phyloP scores from a whole-genome alignment of 2,888 invertebrate species.

The Pseudococcus longispinus region DNA sequence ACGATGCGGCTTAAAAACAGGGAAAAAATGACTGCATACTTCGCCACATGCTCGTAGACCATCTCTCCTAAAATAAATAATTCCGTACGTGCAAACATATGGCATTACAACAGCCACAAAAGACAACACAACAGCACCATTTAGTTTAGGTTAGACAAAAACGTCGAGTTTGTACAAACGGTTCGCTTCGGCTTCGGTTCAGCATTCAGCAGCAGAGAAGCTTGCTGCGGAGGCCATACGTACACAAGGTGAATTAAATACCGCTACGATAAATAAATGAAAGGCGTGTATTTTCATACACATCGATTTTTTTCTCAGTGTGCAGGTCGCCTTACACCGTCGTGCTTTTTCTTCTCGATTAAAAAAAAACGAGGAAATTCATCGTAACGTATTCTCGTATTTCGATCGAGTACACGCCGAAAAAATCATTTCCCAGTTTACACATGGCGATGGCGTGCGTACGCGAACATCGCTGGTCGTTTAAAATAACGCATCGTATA shows the following conservation, averaged over 20 bases:
- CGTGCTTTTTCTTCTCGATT: too few species aligned
- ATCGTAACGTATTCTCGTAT: background rate
- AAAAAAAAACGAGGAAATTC: too few species aligned
- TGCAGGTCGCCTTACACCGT: background rate
- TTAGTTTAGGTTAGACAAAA: background rate
- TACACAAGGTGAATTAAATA: slow-evolving; percentile 4
- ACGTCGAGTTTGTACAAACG: background rate
- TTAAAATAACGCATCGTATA: slow-evolving; percentile 1
- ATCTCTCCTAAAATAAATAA: slow-evolving; percentile 16
- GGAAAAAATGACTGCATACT: background rate
- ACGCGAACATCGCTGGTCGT: background rate
- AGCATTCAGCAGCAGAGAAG: background rate
- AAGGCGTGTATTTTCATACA: background rate
- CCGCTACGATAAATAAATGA: background rate
- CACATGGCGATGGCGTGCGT: background rate
- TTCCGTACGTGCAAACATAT: slow-evolving; percentile 8
- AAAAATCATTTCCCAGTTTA: background rate
- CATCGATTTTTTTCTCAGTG: background rate
- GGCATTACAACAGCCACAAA: slow-evolving; percentile 7
- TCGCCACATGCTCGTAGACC: background rate
- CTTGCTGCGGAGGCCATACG: background rate
- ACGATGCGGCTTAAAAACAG: background rate
- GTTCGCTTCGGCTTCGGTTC: too few species aligned
- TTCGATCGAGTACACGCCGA: background rate
- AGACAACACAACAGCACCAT: background rate